Evolutionary conservation across 1,140 invertebrate species (phyloP).

Genomic region (Fopius arisanus): DNA sequence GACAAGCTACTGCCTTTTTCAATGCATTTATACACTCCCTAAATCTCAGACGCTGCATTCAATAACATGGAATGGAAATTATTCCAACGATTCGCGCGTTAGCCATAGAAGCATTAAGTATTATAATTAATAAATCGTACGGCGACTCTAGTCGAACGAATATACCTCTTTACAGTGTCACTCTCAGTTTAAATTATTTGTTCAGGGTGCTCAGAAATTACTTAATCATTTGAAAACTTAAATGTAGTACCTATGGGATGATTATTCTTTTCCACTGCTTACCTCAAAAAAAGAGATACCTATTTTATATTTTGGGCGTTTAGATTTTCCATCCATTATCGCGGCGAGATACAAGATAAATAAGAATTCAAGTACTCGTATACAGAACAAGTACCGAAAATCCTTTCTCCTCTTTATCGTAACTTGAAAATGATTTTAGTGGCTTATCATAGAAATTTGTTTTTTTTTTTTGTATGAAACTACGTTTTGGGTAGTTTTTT

Average conservation of each 20-base stretch:
- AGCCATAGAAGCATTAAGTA: constrained; percentile 38
- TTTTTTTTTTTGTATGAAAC: constrained; percentile 56
- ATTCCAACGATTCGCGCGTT: background rate
- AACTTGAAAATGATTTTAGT: constrained; percentile 8
- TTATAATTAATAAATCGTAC: constrained; percentile 52
- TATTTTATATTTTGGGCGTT: background rate
- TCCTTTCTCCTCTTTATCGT: too few relatives aligned
- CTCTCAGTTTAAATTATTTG: constrained; percentile 25
- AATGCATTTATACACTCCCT: background rate
- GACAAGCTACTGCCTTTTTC: background rate
- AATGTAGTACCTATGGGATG: constrained; percentile 54
- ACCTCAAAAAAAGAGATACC: constrained; percentile 40
- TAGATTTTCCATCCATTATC: background rate
- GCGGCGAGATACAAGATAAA: too few relatives aligned
- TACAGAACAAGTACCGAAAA: constrained; percentile 7
- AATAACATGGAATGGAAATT: background rate
- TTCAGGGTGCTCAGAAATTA: constrained; percentile 41
- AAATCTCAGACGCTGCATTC: background rate
- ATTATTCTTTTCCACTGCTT: constrained; percentile 50
- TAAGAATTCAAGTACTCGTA: too few relatives aligned
- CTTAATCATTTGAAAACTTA: constrained; percentile 58
- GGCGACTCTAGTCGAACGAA: constrained; percentile 59
- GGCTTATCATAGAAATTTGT: constrained; percentile 44
- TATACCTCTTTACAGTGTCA: constrained; percentile 50
- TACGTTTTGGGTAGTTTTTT: constrained; percentile 46